A percentile compares a stretch with the other conserved stretches of the same genome.
Conservation (phyloP, 1,140 invertebrate genomes). For the Ylistrum balloti region DNA sequence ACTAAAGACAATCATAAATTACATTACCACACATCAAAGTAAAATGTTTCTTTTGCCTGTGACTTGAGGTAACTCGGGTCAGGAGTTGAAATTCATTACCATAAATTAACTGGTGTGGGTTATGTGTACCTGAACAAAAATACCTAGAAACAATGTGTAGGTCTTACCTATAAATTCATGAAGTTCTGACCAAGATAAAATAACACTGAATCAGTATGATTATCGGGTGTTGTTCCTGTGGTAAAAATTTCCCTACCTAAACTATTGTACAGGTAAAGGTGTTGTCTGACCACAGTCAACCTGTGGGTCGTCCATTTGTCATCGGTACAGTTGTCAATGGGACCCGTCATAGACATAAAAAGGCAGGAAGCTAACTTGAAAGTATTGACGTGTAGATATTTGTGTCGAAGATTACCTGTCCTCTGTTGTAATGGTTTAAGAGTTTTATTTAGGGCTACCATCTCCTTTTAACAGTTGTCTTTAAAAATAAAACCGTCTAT, state of each 20-base stretch:
- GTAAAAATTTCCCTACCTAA: neutral
- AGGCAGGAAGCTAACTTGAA: neutral
- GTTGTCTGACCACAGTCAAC: neutral
- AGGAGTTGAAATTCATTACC: conserved; percentile 10
- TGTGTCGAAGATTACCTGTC: conserved; percentile 21
- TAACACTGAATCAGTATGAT: neutral
- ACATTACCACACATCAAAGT: neutral
- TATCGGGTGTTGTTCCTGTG: neutral
- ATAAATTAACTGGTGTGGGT: neutral
- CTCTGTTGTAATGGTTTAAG: neutral
- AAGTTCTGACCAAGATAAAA: neutral
- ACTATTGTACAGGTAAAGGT: neutral
- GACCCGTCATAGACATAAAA: neutral
- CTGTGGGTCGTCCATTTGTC: neutral
- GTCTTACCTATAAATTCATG: neutral
- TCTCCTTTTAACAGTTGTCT: conserved; percentile 30
- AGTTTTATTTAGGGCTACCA: neutral
- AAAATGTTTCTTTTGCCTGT: neutral
- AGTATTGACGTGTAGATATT: neutral
- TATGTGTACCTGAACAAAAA: neutral
- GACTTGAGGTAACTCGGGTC: conserved; percentile 14
- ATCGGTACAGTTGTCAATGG: neutral
- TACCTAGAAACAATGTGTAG: neutral
- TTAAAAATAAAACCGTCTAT: neutral
- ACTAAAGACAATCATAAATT: conserved; percentile 5